Evolutionary conservation across 2,888 invertebrate genomes (phyloP), one percentile per base, ranked within the genome.

Genomic region (Drosophila tanythrix): DNA sequence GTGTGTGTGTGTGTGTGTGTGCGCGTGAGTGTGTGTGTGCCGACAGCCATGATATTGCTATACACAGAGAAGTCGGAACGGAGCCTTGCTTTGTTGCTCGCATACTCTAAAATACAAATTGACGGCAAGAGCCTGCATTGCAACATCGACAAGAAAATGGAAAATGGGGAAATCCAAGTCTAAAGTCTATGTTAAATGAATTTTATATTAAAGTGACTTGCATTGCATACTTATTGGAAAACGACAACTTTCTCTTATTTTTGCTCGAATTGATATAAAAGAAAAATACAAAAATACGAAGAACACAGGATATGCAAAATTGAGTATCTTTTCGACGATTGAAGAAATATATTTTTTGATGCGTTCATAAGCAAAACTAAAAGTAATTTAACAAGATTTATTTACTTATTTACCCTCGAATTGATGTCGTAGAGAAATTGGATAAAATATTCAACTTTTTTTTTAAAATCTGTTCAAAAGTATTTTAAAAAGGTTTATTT

Each of bases 21-120:
- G 11, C 1, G 33, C 36, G 29, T 36, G 46, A 21, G 51, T 59
- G 25, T 15, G 60, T 40, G 64, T 33, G 40, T 63, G 48, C 59
- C 67, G 53, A 58, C 67, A 67, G 43, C 82, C 82, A 48, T 81
- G 82, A 66, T 71, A 78, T 81, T 84, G 86, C 68, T 73, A 67
- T 63, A 29, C 36, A 58, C 60, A 61, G 64, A 70, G 74, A 74
- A 74, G 33, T 11, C 25, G 11, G 4, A 18, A 64, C 86, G 75
- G 66, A 46, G 43, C 52, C 43, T 53, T 56, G 65, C 68, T 55
- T 38, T 38, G 31, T 53, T 52, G 53, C 43, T 51, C 35, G 38
- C 35, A 33, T 40, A 46, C 56, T 40, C 68, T 65, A 48, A 46
- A 63, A 10, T n/a, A 5, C 55, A 18, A 64, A 48, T 18, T 38